Conservation (phyloP, 1,140 invertebrate species). For the Zaprionus davidi region DNA sequence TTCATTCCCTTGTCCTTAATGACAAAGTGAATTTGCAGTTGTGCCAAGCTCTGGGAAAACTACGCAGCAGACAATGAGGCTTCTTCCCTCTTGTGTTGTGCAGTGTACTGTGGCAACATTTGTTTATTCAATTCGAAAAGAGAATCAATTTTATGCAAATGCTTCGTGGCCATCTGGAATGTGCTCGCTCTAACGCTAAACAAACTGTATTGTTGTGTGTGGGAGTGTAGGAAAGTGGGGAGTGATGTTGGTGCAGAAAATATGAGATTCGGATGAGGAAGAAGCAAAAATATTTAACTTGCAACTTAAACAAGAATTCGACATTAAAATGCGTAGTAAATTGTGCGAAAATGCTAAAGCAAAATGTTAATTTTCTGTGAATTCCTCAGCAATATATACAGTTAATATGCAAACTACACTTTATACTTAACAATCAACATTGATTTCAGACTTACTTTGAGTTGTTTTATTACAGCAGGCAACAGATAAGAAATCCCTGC, state of each 20-base stretch:
- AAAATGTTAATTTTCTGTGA: background rate
- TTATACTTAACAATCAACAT: background rate
- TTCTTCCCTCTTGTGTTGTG: background rate
- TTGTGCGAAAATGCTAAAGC: background rate
- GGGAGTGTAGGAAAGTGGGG: background rate
- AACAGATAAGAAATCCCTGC: background rate
- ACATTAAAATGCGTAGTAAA: slow-evolving; percentile 2
- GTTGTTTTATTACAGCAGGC: background rate
- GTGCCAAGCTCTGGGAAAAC: slow-evolving; percentile 16
- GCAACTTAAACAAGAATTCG: background rate
- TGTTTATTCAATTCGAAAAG: slow-evolving; percentile 34
- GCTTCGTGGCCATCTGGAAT: slow-evolving; percentile 17
- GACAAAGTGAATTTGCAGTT: slow-evolving; percentile 44
- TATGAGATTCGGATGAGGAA: background rate
- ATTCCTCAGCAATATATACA: background rate
- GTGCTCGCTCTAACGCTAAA: background rate
- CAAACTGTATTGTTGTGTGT: background rate
- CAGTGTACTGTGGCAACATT: slow-evolving; percentile 9
- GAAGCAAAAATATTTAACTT: background rate
- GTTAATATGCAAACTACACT: background rate
- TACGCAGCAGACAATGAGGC: background rate
- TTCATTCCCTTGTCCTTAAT: slow-evolving; percentile 13
- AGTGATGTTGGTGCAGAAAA: background rate
- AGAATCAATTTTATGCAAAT: slow-evolving; percentile 46
- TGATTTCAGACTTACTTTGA: background rate